Evolutionary conservation across 2,888 invertebrate genomes (phyloP), one percentile per base, ranked within the genome.

Genomic region (Hypena proboscidalis): DNA sequence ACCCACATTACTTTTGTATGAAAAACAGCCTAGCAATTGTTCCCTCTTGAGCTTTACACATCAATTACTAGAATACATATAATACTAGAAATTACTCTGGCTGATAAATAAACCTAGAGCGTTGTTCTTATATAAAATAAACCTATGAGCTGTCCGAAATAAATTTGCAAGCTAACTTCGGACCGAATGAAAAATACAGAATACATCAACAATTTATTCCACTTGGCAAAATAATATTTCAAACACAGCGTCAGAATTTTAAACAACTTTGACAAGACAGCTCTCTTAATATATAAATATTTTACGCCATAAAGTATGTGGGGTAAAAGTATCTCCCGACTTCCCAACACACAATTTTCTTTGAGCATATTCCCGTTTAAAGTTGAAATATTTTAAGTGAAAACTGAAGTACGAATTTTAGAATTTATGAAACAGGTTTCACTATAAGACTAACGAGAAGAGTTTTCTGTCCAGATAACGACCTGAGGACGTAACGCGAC

Each of bases 201-300:
- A 26, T 26, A 26, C 4, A 13, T 29, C 15, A 33, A 27, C 13
- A 27, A 8, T 27, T 21, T 22, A 5, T 2, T 15, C 15, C 40
- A 31, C 37, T 57, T 32, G 29, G 34, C 36, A 19, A 35, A 40
- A 45, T 56, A 64, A 49, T 49, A 64, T 46, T 42, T 40, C 40
- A 38, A 32, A 29, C 19, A 13, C 19, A 42, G 34, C 17, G 29
- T 47, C 47, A 35, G 48, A 59, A 52, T 59, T 56, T 48, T 38
- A 52, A 61, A 52, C 26, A 43, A 56, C 13, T 41, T 29, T 25
- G 41, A 51, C 46, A 49, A 40, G 41, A 41, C 37, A 39, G 43
- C 40, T 48, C 40, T 49, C 38, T 30, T 45, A 53, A 34, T 46
- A 49, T 27, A 59, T 52, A 59, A 47, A 61, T 61, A 56, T 63